phyloP scores from a whole-genome alignment of 92 coral and sea anemone genomes.

The Pocillopora grandis region DNA sequence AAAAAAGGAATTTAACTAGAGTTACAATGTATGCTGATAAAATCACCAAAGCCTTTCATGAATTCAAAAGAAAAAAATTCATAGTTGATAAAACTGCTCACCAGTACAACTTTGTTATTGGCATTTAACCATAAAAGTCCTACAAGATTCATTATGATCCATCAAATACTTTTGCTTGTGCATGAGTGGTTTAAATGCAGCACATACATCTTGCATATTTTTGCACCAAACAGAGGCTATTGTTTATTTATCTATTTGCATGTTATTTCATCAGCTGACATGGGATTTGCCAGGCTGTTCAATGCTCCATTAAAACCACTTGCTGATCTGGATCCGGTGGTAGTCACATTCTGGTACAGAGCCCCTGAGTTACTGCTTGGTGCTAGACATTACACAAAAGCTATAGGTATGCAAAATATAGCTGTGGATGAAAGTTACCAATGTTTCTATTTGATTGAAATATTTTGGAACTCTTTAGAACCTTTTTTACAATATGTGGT shows the following conservation, averaged over 20 bases:
- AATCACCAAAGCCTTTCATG: too few relatives aligned
- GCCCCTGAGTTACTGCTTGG: conserved; percentile 96
- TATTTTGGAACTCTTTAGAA: too few relatives aligned
- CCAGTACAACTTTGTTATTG: too few relatives aligned
- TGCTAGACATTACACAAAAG: conserved; percentile 97
- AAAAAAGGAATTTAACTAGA: too few relatives aligned
- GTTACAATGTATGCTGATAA: too few relatives aligned
- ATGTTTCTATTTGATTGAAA: not conserved
- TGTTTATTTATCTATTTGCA: not conserved
- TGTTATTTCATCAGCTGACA: conserved; percentile 70
- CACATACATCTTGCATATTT: not conserved
- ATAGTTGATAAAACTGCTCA: too few relatives aligned
- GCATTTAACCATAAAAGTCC: too few relatives aligned
- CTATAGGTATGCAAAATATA: conserved; percentile 69
- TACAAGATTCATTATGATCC: too few relatives aligned
- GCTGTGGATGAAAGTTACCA: not conserved
- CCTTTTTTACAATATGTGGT: too few relatives aligned
- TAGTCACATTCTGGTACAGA: conserved; percentile 97
- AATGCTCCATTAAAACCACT: conserved; percentile 96
- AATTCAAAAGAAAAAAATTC: too few relatives aligned
- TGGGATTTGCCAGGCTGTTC: conserved; percentile 97
- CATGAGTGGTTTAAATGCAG: too few relatives aligned
- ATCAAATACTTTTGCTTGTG: too few relatives aligned
- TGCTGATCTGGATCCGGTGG: conserved; percentile 99
- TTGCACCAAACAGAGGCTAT: not conserved